Conservation (phyloP, 2,113 vertebrate species). For the Brachionichthys hirsutus region DNA sequence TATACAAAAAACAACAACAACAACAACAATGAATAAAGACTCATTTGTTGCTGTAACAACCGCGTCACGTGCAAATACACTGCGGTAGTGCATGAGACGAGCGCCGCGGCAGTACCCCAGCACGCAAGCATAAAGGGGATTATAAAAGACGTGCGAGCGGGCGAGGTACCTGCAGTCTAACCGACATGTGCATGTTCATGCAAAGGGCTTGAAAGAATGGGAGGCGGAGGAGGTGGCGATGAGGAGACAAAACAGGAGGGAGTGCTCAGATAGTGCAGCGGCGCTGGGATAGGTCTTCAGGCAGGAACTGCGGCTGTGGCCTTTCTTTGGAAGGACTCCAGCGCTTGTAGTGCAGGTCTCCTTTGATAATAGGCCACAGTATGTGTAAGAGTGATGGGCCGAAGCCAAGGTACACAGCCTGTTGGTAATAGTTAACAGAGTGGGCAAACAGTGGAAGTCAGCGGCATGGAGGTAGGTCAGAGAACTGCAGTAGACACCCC, state of each 20-base stretch:
- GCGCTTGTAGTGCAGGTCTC: conserved; percentile 71
- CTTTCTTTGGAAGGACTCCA: conserved; percentile 75
- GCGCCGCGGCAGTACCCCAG: too few relatives aligned
- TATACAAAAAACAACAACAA: too few relatives aligned
- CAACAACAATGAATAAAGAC: not conserved
- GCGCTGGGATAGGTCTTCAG: conserved; percentile 39
- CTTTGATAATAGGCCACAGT: conserved; percentile 80
- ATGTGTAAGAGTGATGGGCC: conserved; percentile 79
- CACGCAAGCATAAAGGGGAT: conserved; percentile 26
- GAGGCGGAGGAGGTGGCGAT: conserved; percentile 1
- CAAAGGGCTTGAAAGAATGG: conserved; percentile 20
- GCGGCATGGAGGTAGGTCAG: conserved; percentile 74
- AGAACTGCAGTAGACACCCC: conserved; percentile 60
- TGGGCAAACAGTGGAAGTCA: conserved; percentile 77
- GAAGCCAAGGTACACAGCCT: conserved; percentile 79
- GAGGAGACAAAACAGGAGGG: conserved; percentile 32
- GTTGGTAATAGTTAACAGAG: conserved; percentile 83
- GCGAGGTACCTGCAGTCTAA: conserved; percentile 45
- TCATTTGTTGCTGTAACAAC: not conserved
- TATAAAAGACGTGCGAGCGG: conserved; percentile 32
- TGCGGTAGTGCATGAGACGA: not conserved
- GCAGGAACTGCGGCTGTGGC: conserved; percentile 55
- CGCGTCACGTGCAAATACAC: not conserved
- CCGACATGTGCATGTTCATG: conserved; percentile 47
- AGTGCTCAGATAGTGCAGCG: conserved; percentile 40